phyloP scores from a whole-genome alignment of 2,797 vertebrate species.

The Erethizon dorsatum region DNA sequence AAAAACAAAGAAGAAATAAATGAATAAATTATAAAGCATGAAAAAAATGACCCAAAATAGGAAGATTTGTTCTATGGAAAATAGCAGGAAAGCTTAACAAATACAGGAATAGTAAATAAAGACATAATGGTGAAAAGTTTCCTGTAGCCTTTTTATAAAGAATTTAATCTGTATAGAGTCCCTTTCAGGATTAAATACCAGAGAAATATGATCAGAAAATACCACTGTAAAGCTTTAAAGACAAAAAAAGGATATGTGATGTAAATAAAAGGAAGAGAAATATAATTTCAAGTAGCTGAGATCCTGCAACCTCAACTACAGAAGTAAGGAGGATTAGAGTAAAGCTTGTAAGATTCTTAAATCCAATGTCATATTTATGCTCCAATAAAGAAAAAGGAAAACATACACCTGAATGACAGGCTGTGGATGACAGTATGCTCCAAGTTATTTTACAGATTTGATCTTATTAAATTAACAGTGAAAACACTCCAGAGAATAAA shows the following conservation, averaged over 20 bases:
- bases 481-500: background rate
- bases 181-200: constrained; percentile 58
- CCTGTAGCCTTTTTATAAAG: background rate
- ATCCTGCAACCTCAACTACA: background rate
- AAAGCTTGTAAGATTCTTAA: constrained; percentile 36
- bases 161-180: constrained; percentile 9
- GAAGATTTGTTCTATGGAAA: background rate
- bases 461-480: constrained; percentile 40
- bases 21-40: background rate
- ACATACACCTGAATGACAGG: constrained; percentile 5
- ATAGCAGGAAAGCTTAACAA: constrained; percentile 35
- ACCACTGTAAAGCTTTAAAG: constrained; percentile 19
- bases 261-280: constrained; percentile 57
- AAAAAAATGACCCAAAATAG: background rate
- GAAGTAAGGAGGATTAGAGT: background rate
- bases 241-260: constrained; percentile 7
- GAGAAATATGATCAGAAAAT: constrained; percentile 59
- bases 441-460: background rate
- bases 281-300: constrained; percentile 20
- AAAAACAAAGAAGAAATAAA: constrained; percentile 34
- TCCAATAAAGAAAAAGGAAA: background rate
- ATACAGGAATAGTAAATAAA: background rate
- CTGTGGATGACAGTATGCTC: background rate
- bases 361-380: background rate
- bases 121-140: background rate